Evolutionary conservation across 1,140 invertebrate genomes (phyloP).

Genomic region (Philotrypesis tridentata): DNA sequence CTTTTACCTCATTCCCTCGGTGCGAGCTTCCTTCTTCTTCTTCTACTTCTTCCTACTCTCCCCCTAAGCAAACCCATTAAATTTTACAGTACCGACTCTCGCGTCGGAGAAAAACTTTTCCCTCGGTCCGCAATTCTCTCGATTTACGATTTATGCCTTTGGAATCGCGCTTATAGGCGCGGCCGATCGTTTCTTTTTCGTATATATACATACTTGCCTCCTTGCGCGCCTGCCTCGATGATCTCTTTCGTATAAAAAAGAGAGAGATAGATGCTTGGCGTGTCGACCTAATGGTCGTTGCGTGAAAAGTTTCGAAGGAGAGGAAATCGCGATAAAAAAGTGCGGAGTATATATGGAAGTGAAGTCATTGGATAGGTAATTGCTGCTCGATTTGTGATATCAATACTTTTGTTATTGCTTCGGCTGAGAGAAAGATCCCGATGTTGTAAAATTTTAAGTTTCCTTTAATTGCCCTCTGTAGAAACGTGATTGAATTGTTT

Average conservation of each 20-base stretch:
- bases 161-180: not conserved
- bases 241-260: constrained; percentile 1
- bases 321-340: constrained; percentile 1
- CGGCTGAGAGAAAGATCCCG: no score
- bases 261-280: not conserved
- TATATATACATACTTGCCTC: no score
- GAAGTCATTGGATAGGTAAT: no score
- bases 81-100: constrained; percentile 17
- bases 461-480: no score
- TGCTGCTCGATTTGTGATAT: no score
- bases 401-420: no score
- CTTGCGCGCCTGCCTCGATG: not conserved
- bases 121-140: not conserved
- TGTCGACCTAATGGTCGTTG: not conserved
- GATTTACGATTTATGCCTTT: constrained; percentile 36
- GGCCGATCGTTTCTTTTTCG: not conserved
- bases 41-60: not conserved
- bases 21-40: not conserved
- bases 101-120: constrained; percentile 15
- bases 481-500: no score
- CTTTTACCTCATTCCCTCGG: not conserved
- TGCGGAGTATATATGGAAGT: not conserved
- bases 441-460: no score
- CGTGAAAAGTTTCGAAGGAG: constrained; percentile 13
- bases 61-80: constrained; percentile 15